Conservation (phyloP, 2,797 vertebrate genomes). For the Agapornis canus region DNA sequence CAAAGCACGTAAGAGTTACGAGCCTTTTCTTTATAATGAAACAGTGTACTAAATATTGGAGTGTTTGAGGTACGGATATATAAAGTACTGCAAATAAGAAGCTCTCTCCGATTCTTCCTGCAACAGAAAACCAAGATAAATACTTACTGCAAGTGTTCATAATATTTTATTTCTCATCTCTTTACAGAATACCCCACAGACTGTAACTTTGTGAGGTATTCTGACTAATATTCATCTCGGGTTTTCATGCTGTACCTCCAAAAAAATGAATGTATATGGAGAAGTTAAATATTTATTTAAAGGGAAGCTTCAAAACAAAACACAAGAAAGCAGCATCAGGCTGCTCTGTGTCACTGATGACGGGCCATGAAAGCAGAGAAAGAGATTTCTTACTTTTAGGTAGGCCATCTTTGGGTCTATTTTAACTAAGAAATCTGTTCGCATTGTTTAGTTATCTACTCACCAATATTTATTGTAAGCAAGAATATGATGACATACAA, state of each 20-base stretch:
- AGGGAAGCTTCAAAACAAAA: not conserved
- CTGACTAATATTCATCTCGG: not conserved
- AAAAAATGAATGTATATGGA: not conserved
- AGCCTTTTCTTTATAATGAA: not conserved
- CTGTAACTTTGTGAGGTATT: not conserved
- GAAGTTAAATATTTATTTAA: not conserved
- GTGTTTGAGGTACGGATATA: not conserved
- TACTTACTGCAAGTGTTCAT: not conserved
- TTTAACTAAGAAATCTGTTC: not conserved
- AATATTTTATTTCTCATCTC: not conserved
- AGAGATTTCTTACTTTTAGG: not conserved
- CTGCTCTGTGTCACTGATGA: not conserved
- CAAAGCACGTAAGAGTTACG: not conserved
- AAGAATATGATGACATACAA: constrained; percentile 38
- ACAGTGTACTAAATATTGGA: not conserved
- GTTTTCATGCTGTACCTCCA: not conserved
- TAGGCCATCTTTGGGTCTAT: not conserved
- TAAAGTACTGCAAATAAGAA: not conserved
- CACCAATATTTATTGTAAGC: constrained; percentile 21
- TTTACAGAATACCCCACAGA: not conserved
- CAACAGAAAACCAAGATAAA: not conserved
- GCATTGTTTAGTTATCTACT: constrained; percentile 8
- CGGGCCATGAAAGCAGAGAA: not conserved
- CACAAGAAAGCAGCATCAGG: not conserved
- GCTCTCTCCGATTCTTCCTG: not conserved